Base-by-base conservation (phyloP, 2,797 vertebrate species). In the Manis crassicaudata region DNA sequence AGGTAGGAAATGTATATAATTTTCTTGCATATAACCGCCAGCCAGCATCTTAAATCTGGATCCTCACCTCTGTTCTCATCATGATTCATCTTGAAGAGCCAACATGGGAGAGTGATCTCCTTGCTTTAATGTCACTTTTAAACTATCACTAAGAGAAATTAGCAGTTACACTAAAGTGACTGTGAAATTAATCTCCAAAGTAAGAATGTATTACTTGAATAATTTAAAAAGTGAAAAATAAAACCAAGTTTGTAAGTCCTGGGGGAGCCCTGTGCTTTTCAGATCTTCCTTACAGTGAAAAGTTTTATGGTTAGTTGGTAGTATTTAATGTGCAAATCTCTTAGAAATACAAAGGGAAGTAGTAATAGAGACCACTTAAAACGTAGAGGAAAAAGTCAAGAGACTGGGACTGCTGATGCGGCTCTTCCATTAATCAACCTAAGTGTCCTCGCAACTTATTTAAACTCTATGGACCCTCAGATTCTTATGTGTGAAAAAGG, bases 281-380 rank as follows among this genome's bases (percentile, higher is more conserved):
- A 58, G 79, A 76, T 58, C 23, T 14, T 80, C 63, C 60, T 80
- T 94, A 62, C 17, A 70, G 70, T 27, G 63, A 91, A 92, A 92
- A 88, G 58, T 46, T 70, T 94, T 73, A 29, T 37, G 6, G 25
- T 75, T 67, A 88, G 32, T 58, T 86, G 70, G 25, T 70, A 75
- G 54, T 72, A 89, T 3, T 92, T 83, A 92, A 65, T 81, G 88
- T 85, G 43, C 40, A 94, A 88, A 80, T 80, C 25, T 85, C 35
- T 81, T 92, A 25, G 52, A 94, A 81, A 92, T n/a, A 62, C 43
- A 90, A 67, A 82, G 82, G 23, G 52, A 85, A 93, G 92, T 5
- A 68, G 27, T 65, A 76, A 81, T 32, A 84, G 58, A 80, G 32
- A 70, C 9, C 68, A 56, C 50, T 23, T 73, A 86, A 32, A 40